Conservation (phyloP, 53 echinoderm and acorn worm genomes). For the Zoroaster sp. region DNA sequence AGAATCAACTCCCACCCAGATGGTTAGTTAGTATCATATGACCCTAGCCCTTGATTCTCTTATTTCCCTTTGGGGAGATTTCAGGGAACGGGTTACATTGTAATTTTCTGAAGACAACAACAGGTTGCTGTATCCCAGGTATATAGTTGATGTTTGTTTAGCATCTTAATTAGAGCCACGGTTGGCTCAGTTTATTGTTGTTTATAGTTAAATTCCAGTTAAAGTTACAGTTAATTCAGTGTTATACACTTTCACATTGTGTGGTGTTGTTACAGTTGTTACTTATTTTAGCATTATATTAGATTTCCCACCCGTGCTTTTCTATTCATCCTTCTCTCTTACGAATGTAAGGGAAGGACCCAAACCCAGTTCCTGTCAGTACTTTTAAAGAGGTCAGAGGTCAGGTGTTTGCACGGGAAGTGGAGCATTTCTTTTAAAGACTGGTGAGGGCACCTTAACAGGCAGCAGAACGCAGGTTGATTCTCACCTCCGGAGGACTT, state of each 20-base stretch:
- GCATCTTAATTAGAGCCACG: background rate
- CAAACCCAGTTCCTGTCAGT: background rate
- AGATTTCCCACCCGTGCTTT: background rate
- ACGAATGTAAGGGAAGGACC: background rate
- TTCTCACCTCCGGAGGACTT: constrained; percentile 38
- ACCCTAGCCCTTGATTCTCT: background rate
- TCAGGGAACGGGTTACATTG: background rate
- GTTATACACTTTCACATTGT: too few relatives aligned
- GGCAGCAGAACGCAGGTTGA: constrained; percentile 2
- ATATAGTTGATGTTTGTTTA: background rate
- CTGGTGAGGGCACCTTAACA: too few relatives aligned
- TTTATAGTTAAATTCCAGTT: background rate
- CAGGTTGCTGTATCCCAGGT: background rate
- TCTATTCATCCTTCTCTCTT: background rate
- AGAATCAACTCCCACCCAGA: too few relatives aligned
- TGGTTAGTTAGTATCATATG: too few relatives aligned
- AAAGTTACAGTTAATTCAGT: background rate
- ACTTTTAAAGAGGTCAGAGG: too few relatives aligned
- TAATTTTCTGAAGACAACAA: background rate
- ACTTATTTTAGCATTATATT: background rate
- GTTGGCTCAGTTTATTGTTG: background rate
- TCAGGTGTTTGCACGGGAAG: too few relatives aligned
- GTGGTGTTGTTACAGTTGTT: background rate
- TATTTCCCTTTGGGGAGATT: background rate
- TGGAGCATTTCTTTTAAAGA: too few relatives aligned